Base-by-base conservation (phyloP, 1,140 invertebrate genomes). In the Cyclina sinensis region DNA sequence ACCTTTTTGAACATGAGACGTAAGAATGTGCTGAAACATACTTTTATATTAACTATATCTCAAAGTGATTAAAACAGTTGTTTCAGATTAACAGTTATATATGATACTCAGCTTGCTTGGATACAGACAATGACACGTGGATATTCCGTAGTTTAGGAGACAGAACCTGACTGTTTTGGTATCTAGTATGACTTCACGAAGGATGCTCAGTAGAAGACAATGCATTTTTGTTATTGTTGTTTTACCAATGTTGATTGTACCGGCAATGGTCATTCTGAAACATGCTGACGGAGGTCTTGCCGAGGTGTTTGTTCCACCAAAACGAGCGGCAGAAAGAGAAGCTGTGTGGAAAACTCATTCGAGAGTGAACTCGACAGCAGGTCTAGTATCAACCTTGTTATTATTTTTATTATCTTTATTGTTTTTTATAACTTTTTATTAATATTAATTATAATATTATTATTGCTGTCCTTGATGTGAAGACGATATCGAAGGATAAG, bases 181-280 rank as follows among this genome's bases (percentile, higher is more conserved):
- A 9, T 18, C 24, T 68, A 74, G 14, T 62, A 86, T 86, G 84
- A 11, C 46, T 14, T 48, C 48, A 9, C 65, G 62, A 27, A 87
- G 30, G 70, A 87, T 87, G 85, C 35, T 87, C 39, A 79, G 85
- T 43, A 57, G 76, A 48, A 30, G 76, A 48, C 85, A 80, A 51
- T 87, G 85, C 59, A 48, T 87, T 21, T 87, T 87, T 70, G 46
- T 87, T 24, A 80, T 87, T 24, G 85, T 87, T 37, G 85, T 87
- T 21, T 59, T 87, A 30, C 85, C 85, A 16, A 9, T 80, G 54
- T 48, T 87, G 37, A 80, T 87, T 30, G 32, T 87, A 12, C 57
- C 85, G 27, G 85, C 85, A 18, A 68, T 87, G 39, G 5, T 79
- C 0, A 80, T 87, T 24, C n/a, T 87, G 12, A 79, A 87, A 68